Base-by-base conservation (phyloP, 2,797 vertebrate species). In the Epinephelus awoara region DNA sequence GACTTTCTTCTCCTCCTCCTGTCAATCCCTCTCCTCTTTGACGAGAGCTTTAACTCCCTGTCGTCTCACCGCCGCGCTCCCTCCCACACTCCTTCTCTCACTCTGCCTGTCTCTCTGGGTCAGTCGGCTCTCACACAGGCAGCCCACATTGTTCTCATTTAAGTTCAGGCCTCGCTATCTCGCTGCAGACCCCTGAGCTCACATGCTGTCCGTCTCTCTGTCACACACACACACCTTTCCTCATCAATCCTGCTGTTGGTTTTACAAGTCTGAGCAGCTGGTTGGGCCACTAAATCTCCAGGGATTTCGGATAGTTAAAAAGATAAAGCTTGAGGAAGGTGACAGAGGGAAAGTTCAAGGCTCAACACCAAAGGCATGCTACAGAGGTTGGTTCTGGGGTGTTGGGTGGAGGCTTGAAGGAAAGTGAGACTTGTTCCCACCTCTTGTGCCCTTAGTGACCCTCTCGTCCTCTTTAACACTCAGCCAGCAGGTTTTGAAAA, bases 141-240 rank as follows among this genome's bases (percentile, higher is more conserved):
- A 34, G 70, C 85, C 89, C 95, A 94, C 90, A 90, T 94, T 96
- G 94, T 96, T 96, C 91, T 93, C 57, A 86, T 94, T 95, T 92
- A 92, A 91, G 85, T 79, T 89, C 72, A 73, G 87, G 84, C 76
- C 89, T 88, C 77, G 21, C 86, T 89, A 83, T 93, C 72, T 88
- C 86, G 62, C 77, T 65, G 58, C 72, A 75, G 84, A 88, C 69
- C 77, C 46, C 69, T 29, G 50, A 29, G 73, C 19, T 77, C 10
- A 61, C 82, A 77, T 23, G 52, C 82, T 85, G 86, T 85, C 85
- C 27, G 15, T 84, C 67, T 80, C 82, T 51, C 62, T 83, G 47
- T 76, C 82, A 62, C 65, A 78, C 58, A 72, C 81, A 83, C 69
- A 68, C 72, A 88, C 78, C 44, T 80, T 76, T 89, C 87, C 89